A percentile compares a stretch with the other conserved stretches of the same genome.
These are phyloP conservation scores for Apodemia mormo DNA, from an alignment of 2,888 invertebrate species.

Conservation along the genomic window DNA sequence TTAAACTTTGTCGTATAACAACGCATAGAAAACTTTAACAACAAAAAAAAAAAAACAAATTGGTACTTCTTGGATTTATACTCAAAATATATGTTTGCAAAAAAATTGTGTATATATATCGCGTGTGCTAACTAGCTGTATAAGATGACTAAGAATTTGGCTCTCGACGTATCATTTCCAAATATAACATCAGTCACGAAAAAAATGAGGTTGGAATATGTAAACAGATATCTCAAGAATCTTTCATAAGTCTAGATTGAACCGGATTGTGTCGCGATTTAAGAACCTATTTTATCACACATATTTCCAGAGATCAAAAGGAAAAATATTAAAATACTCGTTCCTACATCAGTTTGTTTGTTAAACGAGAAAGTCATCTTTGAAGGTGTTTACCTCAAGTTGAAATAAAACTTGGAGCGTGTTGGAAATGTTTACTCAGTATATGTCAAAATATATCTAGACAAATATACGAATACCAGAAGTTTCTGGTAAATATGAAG, in stretches of 20 bases:
- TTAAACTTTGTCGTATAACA: too few relatives aligned
- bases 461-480: conserved; percentile 44
- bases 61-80: too few relatives aligned
- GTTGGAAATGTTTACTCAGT: conserved; percentile 61
- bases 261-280: neutral
- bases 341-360: conserved; percentile 62
- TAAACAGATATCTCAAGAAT: conserved; percentile 14
- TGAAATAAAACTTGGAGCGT: conserved; percentile 69
- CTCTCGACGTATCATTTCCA: neutral
- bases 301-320: conserved; percentile 41
- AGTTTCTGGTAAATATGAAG: neutral
- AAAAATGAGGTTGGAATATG: neutral
- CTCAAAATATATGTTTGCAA: too few relatives aligned
- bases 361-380: conserved; percentile 67
- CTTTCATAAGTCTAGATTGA: conserved; percentile 17
- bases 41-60: too few relatives aligned
- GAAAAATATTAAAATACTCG: conserved; percentile 54
- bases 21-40: too few relatives aligned
- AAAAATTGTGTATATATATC: too few relatives aligned
- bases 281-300: conserved; percentile 14
- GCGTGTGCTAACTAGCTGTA: neutral
- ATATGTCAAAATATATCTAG: conserved; percentile 50
- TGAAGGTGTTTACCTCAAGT: conserved; percentile 65
- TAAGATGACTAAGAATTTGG: neutral
- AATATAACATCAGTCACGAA: neutral